Evolutionary conservation across 2,797 vertebrate species (phyloP).

Genomic region (Sarcoramphus papa): DNA sequence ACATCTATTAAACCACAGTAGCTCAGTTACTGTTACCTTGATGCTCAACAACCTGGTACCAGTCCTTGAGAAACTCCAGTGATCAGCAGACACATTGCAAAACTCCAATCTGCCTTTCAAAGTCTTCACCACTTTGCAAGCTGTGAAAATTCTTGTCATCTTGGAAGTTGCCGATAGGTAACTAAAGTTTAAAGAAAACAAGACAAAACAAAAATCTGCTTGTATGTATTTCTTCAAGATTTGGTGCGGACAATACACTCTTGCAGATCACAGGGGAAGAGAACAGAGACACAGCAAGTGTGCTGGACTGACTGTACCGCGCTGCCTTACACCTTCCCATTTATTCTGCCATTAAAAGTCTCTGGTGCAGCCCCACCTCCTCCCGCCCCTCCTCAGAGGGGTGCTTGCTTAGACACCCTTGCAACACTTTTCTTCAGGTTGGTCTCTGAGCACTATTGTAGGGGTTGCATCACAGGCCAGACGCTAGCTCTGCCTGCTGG

Average conservation of each 20-base stretch:
- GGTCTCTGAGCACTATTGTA: neutral
- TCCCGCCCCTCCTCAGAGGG: constrained; percentile 5
- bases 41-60: constrained; percentile 74
- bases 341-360: constrained; percentile 65
- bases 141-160: constrained; percentile 88
- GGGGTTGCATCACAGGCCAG: constrained; percentile 48
- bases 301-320: neutral
- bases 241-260: neutral
- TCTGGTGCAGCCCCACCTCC: constrained; percentile 63
- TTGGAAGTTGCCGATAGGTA: constrained; percentile 25
- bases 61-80: constrained; percentile 66
- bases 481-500: constrained; percentile 6
- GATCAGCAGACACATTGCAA: constrained; percentile 59
- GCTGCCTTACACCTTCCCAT: constrained; percentile 40
- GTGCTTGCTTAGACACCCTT: constrained; percentile 39
- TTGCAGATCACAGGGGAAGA: neutral
- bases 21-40: constrained; percentile 80
- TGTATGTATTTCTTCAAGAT: constrained; percentile 1
- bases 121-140: constrained; percentile 77
- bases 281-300: neutral
- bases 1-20: neutral
- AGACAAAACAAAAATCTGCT: neutral
- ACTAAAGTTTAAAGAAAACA: constrained; percentile 23
- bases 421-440: neutral
- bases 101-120: constrained; percentile 74